These are phyloP conservation scores for Metacarcinus magister DNA, from an alignment of 2,888 invertebrate genomes.

Conservation along the genomic window DNA sequence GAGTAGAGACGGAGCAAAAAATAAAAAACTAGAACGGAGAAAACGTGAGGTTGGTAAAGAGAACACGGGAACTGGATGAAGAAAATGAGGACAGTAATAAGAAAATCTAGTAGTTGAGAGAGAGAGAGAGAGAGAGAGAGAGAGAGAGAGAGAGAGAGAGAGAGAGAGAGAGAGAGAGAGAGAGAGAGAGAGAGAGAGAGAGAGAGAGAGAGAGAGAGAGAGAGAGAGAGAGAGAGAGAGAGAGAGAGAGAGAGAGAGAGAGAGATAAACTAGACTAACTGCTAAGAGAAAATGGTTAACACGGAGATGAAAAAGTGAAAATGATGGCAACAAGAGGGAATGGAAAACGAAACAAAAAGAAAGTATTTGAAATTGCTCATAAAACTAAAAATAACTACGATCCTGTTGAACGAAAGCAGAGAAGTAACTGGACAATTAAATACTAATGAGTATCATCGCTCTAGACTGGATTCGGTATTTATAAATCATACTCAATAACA, in stretches of 20 bases:
- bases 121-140: conserved; percentile 9
- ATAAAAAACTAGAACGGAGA: not conserved
- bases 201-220: conserved; percentile 33
- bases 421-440: too few relatives aligned
- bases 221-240: conserved; percentile 1
- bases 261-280: too few relatives aligned
- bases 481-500: too few relatives aligned
- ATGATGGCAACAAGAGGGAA: too few relatives aligned
- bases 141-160: conserved; percentile 14
- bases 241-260: not conserved
- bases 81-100: not conserved
- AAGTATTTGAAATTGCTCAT: too few relatives aligned
- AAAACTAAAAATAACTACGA: too few relatives aligned
- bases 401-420: too few relatives aligned
- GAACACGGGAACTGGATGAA: not conserved
- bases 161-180: conserved; percentile 14
- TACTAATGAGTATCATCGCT: too few relatives aligned
- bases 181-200: not conserved
- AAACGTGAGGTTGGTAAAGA: not conserved
- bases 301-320: too few relatives aligned
- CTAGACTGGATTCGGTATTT: too few relatives aligned
- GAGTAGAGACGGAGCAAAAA: not conserved
- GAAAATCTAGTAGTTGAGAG: not conserved
- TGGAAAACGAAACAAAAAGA: too few relatives aligned
- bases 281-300: too few relatives aligned